These are phyloP conservation scores for Epinephelus moara DNA, from an alignment of 2,113 vertebrate species.

Conservation along the genomic window DNA sequence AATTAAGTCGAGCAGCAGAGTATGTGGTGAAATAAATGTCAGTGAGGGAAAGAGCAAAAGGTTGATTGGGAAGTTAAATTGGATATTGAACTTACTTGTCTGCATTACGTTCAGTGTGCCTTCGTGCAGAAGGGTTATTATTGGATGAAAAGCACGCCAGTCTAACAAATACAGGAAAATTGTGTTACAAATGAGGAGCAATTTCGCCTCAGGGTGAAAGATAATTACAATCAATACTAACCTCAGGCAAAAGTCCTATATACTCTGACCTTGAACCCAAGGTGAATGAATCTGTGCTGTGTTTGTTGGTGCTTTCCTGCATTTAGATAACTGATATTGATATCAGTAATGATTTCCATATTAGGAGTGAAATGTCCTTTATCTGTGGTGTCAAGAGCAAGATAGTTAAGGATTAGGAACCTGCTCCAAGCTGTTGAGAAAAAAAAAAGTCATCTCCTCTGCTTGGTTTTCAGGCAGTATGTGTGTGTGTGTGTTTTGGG, in stretches of 20 bases:
- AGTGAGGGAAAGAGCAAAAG: conserved; percentile 46
- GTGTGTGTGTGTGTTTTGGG: background rate
- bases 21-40: conserved; percentile 41
- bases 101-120: conserved; percentile 29
- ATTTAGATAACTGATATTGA: conserved; percentile 34
- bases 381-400: conserved; percentile 45
- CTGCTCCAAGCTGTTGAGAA: background rate
- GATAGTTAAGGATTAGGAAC: background rate
- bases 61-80: conserved; percentile 71
- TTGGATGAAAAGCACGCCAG: conserved; percentile 20
- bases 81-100: conserved; percentile 69
- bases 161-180: conserved; percentile 47
- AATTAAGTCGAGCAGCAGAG: conserved; percentile 36
- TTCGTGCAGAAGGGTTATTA: conserved; percentile 12
- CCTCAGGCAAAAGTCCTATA: conserved; percentile 28
- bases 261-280: conserved; percentile 38
- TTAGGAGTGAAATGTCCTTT: conserved; percentile 33
- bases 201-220: conserved; percentile 64
- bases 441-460: background rate
- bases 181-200: conserved; percentile 51
- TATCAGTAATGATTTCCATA: conserved; percentile 49
- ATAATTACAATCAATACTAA: conserved; percentile 74
- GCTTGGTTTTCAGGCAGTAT: conserved; percentile 8
- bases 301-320: background rate
- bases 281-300: background rate